phyloP scores from a whole-genome alignment of 2,888 invertebrate genomes.

The Pristionchus japonicus region DNA sequence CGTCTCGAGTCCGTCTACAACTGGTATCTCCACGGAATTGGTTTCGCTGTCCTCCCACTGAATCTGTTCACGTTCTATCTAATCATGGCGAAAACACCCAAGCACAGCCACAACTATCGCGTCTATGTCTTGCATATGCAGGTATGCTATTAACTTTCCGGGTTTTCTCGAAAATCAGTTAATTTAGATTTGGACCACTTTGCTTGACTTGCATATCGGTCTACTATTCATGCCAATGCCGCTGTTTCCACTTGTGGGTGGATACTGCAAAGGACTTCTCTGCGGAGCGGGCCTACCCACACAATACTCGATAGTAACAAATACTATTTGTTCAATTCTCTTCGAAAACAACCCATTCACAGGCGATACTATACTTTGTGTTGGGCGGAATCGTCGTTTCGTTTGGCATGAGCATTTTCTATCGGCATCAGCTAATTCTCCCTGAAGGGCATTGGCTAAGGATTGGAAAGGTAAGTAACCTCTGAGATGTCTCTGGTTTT shows the following conservation, averaged over 20 bases:
- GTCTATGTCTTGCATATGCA: background rate
- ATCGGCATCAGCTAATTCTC: background rate
- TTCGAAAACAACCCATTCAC: too few species aligned
- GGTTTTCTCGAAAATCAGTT: background rate
- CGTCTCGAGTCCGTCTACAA: background rate
- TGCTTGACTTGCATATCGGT: background rate
- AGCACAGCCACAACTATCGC: background rate
- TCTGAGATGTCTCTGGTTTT: too few species aligned
- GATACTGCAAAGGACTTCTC: background rate
- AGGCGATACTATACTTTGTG: background rate
- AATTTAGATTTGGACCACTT: background rate
- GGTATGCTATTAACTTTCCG: background rate
- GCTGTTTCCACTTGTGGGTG: background rate
- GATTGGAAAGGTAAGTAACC: background rate
- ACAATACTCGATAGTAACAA: background rate
- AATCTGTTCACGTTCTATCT: background rate
- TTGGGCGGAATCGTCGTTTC: background rate
- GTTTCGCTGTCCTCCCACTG: background rate
- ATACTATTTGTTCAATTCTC: too few species aligned
- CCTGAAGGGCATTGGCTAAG: background rate
- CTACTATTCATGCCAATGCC: background rate
- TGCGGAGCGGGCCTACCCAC: background rate
- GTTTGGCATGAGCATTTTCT: background rate
- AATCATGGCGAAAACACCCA: background rate
- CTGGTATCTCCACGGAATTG: background rate